These are phyloP conservation scores for Beris morrisii DNA, from an alignment of 2,888 invertebrate genomes.

Conservation along the genomic window DNA sequence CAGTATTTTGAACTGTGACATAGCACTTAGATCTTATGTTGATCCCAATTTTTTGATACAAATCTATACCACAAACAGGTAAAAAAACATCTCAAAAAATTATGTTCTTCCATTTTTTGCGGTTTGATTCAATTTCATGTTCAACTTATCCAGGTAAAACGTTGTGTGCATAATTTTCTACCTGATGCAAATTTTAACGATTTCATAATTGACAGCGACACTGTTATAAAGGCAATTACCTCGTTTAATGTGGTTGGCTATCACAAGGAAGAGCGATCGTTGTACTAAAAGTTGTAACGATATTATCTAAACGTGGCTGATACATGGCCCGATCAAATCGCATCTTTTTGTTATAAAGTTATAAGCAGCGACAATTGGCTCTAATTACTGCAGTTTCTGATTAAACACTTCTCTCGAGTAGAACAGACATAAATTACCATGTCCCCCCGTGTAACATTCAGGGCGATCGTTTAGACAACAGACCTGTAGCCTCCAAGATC, in stretches of 20 bases:
- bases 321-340: conserved; percentile 9
- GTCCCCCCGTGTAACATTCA: conserved; percentile 14
- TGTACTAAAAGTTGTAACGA: conserved; percentile 19
- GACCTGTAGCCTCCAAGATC: conserved; percentile 22
- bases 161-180: no score
- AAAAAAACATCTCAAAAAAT: no score
- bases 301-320: conserved; percentile 13
- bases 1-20: no score
- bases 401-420: conserved; percentile 10
- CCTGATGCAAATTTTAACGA: neutral
- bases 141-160: no score
- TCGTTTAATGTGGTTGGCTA: conserved; percentile 16
- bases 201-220: conserved; percentile 29
- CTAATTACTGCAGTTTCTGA: conserved; percentile 26
- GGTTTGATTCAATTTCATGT: no score
- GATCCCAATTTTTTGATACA: no score
- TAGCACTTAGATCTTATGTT: no score
- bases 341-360: conserved; percentile 14
- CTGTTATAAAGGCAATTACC: conserved; percentile 19
- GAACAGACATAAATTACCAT: neutral
- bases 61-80: no score
- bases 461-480: conserved; percentile 18
- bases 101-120: no score
- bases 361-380: conserved; percentile 30
- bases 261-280: conserved; percentile 9